Conservation (phyloP, 2,797 vertebrate species). For the Falco novaeseelandiae region DNA sequence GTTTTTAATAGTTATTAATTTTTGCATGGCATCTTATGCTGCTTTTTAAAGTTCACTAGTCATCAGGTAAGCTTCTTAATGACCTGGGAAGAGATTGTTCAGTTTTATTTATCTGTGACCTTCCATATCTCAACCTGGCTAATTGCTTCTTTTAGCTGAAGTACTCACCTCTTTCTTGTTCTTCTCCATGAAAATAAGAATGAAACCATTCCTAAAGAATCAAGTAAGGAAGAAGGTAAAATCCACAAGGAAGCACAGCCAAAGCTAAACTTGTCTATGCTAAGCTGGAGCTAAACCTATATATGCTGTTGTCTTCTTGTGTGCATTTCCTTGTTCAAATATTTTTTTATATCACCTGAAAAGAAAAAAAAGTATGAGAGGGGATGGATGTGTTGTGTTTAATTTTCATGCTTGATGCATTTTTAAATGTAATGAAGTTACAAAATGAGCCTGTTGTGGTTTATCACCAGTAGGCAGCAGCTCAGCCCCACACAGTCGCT, state of each 20-base stretch:
- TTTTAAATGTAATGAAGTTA: not conserved
- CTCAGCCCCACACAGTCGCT: not conserved
- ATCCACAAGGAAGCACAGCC: not conserved
- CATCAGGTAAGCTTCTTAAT: not conserved
- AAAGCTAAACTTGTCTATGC: not conserved
- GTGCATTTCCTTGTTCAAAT: not conserved
- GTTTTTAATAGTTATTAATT: not conserved
- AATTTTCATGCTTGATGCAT: not conserved
- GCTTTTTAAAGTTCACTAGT: not conserved
- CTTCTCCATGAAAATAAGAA: not conserved
- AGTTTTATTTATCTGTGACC: slow-evolving; percentile 1
- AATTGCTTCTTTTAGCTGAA: not conserved
- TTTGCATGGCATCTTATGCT: not conserved
- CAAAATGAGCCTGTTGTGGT: not conserved
- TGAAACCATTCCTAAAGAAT: not conserved
- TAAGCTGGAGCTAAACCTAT: not conserved
- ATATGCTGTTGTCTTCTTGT: not conserved
- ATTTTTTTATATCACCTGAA: not conserved
- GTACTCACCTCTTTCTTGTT: not conserved
- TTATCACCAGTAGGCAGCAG: not conserved
- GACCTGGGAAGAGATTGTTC: not conserved
- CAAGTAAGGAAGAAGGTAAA: not conserved
- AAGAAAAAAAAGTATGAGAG: not conserved
- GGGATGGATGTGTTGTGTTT: not conserved
- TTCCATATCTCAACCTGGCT: not conserved